These are phyloP conservation scores for Nyctibius bracteatus DNA, from an alignment of 2,113 vertebrate species.

Conservation along the genomic window DNA sequence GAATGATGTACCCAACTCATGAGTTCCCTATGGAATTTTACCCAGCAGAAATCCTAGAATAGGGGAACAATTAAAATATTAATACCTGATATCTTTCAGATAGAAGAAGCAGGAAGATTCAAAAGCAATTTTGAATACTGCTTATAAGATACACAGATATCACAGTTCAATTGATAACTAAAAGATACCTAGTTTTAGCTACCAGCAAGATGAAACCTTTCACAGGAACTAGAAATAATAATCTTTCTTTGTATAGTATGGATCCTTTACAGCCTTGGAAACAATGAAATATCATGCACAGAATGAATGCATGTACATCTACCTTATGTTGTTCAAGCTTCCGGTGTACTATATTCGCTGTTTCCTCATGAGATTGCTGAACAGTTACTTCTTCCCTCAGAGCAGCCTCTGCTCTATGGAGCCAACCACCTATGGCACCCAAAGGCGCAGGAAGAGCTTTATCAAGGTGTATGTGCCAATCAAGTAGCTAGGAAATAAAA, in stretches of 20 bases:
- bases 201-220: background rate
- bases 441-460: slow-evolving; percentile 91
- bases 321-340: slow-evolving; percentile 95
- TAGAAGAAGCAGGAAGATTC: background rate
- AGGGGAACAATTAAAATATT: background rate
- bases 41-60: background rate
- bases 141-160: background rate
- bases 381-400: slow-evolving; percentile 87
- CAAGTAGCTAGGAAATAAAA: slow-evolving; percentile 82
- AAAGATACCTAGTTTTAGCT: background rate
- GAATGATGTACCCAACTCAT: background rate
- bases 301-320: background rate
- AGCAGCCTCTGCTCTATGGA: slow-evolving; percentile 88
- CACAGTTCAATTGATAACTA: background rate
- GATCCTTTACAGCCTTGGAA: background rate
- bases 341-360: slow-evolving; percentile 87
- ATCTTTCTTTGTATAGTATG: background rate
- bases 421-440: slow-evolving; percentile 93
- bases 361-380: slow-evolving; percentile 94
- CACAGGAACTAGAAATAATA: background rate
- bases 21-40: background rate
- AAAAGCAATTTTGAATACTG: background rate
- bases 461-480: slow-evolving; percentile 95
- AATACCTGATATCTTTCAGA: background rate
- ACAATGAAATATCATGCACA: background rate